Evolutionary conservation across 1,140 invertebrate genomes (phyloP).

Genomic region (Elysia chlorotica): DNA sequence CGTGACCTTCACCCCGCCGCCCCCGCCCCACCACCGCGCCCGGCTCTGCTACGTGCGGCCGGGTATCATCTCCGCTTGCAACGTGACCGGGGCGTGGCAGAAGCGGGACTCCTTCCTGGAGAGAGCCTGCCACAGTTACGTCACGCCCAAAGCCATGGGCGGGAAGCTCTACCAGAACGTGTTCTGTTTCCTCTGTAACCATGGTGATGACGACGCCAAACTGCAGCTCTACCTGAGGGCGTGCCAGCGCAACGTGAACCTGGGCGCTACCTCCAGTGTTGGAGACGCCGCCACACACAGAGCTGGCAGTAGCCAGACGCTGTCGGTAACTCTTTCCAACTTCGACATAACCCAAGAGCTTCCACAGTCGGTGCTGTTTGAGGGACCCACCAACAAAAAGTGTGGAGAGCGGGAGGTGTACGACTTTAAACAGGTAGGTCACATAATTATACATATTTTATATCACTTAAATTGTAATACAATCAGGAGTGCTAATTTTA

Average conservation of each 20-base stretch:
- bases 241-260: neutral
- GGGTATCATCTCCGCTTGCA: neutral
- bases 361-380: neutral
- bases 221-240: neutral
- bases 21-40: neutral
- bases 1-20: neutral
- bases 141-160: neutral
- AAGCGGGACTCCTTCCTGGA: conserved; percentile 6
- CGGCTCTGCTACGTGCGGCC: neutral
- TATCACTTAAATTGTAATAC: no score
- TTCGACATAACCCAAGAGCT: neutral
- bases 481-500: no score
- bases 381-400: neutral
- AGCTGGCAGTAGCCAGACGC: no score
- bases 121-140: conserved; percentile 6
- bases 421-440: neutral
- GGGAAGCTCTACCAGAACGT: conserved; percentile 3
- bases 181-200: conserved; percentile 13
- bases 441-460: neutral
- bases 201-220: neutral
- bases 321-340: neutral
- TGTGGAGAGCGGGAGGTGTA: neutral
- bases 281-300: no score
- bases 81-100: neutral
- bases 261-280: neutral